Conservation (phyloP, 2,797 vertebrate species). For the Tangara arthus region DNA sequence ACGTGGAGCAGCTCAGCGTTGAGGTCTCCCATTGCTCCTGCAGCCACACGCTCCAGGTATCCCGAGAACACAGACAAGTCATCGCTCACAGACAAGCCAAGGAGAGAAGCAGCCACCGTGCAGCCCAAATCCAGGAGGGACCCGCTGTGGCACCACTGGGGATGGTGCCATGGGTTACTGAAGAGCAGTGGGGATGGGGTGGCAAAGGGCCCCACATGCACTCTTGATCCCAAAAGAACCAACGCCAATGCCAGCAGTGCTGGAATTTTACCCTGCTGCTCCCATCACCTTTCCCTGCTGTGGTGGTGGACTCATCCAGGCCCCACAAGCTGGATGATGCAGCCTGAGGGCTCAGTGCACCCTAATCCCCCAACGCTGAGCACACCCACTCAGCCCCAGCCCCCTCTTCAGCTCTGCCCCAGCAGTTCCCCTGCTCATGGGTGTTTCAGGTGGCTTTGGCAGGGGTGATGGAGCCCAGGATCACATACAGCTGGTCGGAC, state of each 20-base stretch:
- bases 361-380: not conserved
- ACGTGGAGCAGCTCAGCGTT: not conserved
- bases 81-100: not conserved
- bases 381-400: not conserved
- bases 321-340: not conserved
- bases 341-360: not conserved
- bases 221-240: not conserved
- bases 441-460: not conserved
- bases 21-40: not conserved
- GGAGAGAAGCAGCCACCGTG: not conserved
- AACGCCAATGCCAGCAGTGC: not conserved
- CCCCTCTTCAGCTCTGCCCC: not conserved
- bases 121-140: not conserved
- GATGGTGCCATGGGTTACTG: not conserved
- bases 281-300: not conserved
- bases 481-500: not conserved
- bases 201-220: accelerated
- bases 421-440: not conserved
- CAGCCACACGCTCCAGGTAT: not conserved
- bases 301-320: not conserved
- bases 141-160: not conserved
- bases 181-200: not conserved
- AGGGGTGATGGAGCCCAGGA: not conserved
- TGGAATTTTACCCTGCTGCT: not conserved
- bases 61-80: not conserved